Evolutionary conservation across 2,113 vertebrate species (phyloP).

Genomic region (Python bivittatus): DNA sequence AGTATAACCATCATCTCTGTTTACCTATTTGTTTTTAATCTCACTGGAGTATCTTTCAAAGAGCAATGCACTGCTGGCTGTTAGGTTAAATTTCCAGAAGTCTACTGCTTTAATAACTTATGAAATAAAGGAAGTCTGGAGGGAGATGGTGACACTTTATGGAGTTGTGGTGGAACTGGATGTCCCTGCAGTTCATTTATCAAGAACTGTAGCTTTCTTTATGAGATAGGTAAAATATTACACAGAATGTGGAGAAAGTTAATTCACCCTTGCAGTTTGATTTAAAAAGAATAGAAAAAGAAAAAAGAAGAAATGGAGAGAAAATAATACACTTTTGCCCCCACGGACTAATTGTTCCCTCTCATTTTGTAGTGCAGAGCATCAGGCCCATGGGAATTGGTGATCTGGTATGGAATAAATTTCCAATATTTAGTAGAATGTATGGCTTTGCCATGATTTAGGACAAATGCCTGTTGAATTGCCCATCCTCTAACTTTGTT

Average conservation of each 20-base stretch:
- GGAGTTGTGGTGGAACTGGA: conserved; percentile 19
- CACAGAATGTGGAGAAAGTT: neutral
- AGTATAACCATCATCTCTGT: neutral
- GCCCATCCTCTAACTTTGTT: neutral
- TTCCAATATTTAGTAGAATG: neutral
- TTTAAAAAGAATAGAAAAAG: neutral
- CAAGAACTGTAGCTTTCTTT: neutral
- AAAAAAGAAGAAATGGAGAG: neutral
- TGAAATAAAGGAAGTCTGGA: conserved; percentile 19
- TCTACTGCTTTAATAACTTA: conserved; percentile 44
- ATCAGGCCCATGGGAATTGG: neutral
- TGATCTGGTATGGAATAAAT: neutral
- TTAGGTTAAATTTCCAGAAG: conserved; percentile 41
- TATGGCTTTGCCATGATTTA: neutral
- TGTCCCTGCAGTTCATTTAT: neutral
- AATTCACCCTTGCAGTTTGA: neutral
- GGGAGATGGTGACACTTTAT: conserved; percentile 33
- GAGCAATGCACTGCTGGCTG: neutral
- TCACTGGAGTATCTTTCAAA: conserved; percentile 1
- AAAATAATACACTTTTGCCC: neutral
- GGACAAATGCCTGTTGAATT: neutral
- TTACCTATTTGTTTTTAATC: neutral
- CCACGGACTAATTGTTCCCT: neutral
- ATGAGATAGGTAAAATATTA: neutral
- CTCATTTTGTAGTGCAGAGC: neutral